phyloP scores from a whole-genome alignment of 2,888 invertebrate genomes.

The Coecobrya sp. region DNA sequence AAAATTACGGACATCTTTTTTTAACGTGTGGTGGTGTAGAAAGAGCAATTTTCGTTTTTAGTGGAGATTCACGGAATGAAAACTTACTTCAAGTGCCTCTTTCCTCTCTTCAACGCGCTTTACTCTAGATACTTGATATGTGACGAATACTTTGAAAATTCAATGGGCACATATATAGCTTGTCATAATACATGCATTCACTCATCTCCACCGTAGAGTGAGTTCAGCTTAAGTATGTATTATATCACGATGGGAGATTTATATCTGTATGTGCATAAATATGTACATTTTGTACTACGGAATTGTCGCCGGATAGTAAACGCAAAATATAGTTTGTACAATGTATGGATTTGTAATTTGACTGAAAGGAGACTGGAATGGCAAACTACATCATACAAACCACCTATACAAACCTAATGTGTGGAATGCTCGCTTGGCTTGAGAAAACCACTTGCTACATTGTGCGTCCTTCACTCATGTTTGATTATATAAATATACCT shows the following conservation, averaged over 20 bases:
- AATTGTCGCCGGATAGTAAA: too few relatives aligned
- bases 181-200: background rate
- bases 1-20: background rate
- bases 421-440: background rate
- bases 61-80: background rate
- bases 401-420: background rate
- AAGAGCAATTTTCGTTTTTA: constrained; percentile 21
- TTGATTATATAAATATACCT: too few relatives aligned
- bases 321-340: too few relatives aligned
- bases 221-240: background rate
- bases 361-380: background rate
- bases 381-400: background rate
- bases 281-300: too few relatives aligned
- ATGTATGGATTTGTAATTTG: too few relatives aligned
- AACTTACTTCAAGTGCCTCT: constrained; percentile 11
- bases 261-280: too few relatives aligned
- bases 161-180: too few relatives aligned
- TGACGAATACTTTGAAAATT: too few relatives aligned
- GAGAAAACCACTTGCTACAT: background rate
- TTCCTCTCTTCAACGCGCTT: background rate
- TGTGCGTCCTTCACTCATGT: background rate
- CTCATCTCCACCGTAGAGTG: background rate
- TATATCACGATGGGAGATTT: too few relatives aligned
- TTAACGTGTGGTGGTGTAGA: background rate
- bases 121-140: background rate